Base-by-base conservation (phyloP, 1,140 invertebrate genomes). In the Ectropis grisescens region DNA sequence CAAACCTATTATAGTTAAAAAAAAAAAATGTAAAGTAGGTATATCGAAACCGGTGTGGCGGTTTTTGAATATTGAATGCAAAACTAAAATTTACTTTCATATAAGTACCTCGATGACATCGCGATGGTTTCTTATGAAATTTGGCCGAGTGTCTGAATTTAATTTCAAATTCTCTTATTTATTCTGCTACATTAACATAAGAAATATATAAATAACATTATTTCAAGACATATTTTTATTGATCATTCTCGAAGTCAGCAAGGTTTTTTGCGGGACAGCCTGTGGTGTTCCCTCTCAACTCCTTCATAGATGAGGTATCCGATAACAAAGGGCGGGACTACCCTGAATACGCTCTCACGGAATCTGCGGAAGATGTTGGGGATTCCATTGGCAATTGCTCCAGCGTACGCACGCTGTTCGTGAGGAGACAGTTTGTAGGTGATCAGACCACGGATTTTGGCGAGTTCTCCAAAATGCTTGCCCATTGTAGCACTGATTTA, bases 231-330 rank as follows among this genome's bases (percentile, higher is more conserved):
- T n/a, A n/a, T 22, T 26, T n/a, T 90, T 90, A 95, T 66, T 86
- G 82, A 80, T 97, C 95, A 86, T 97, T 92, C 66, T 86, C 93
- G 82, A 81, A 97, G 67, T 97, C 93, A 51, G 87, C 89, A 37
- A n/a, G 95, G 95, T 65, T 97, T 93, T 74, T 98, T 98, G 50
- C 92, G 88, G 33, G 83, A 72, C 4, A 88, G 57, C 28, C 82
- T 60, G 1, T 81, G 47, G 62, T 95, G 89, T 46, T 88, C 85
- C 35, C 89, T 88, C 37, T 93, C 88, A 25, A 86, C 87, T 83
- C 90, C 89, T 57, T 90, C 87, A 65, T 91, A 93, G 7, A 95
- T 42, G 22, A 95, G 34, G 59, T 95, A 95, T 5, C 79, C 85
- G 10, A 87, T 1, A 27, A 91, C 79, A 54, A 94, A 87, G 11